Evolutionary conservation across 2,888 invertebrate genomes (phyloP).

Genomic region (Trissolcus brochymenae): DNA sequence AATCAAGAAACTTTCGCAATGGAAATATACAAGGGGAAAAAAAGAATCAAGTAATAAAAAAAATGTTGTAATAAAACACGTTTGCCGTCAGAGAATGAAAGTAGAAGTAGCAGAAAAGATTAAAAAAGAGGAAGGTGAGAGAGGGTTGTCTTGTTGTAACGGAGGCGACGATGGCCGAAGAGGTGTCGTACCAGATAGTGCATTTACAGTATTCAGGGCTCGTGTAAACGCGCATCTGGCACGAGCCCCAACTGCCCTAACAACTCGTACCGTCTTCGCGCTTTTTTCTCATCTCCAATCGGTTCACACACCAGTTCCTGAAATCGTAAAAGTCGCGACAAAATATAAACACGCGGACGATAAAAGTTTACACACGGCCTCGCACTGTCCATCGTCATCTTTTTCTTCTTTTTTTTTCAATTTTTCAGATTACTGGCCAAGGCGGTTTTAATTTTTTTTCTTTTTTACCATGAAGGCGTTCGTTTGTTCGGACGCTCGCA

Average conservation of each 20-base stretch:
- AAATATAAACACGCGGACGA: too few relatives aligned
- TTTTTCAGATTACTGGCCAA: too few relatives aligned
- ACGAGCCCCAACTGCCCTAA: conserved; percentile 86
- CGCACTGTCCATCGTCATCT: conserved; percentile 2
- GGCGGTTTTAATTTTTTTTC: too few relatives aligned
- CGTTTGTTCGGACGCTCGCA: too few relatives aligned
- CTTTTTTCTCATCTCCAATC: conserved; percentile 51
- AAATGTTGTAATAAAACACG: not conserved
- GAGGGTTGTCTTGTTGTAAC: conserved; percentile 44
- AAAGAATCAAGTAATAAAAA: not conserved
- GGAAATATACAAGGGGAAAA: not conserved
- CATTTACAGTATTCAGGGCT: conserved; percentile 92
- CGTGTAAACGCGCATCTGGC: conserved; percentile 99
- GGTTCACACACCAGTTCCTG: conserved; percentile 56
- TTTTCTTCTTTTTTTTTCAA: too few relatives aligned
- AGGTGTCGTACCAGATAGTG: conserved; percentile 99
- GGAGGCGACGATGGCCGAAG: conserved; percentile 70
- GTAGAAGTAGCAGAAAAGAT: conserved; percentile 29
- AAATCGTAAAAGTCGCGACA: too few relatives aligned
- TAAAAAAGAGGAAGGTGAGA: conserved; percentile 18
- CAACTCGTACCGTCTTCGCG: conserved; percentile 57
- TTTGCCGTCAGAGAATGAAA: conserved; percentile 1
- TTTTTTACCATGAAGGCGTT: too few relatives aligned
- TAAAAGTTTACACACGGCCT: not conserved
- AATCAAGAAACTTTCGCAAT: too few relatives aligned